Evolutionary conservation across 2,888 invertebrate species (phyloP), one percentile per base, ranked within the genome.

Genomic region (Rhagonycha lutea): DNA sequence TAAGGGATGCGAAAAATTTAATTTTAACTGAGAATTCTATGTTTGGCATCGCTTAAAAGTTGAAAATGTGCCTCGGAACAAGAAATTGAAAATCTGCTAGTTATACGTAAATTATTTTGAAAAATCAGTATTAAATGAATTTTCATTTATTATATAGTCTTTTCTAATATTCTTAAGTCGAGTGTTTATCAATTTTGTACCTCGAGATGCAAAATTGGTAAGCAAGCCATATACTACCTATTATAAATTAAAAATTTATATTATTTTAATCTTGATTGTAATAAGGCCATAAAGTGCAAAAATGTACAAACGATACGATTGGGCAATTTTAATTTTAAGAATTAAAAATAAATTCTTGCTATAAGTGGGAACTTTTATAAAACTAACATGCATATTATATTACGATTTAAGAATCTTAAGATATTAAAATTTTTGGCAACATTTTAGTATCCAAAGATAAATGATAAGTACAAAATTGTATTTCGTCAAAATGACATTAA

Each of bases 311-410:
- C 68, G 12, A 69, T 23, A 73, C 11, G 14, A 61, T 75, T 63
- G 76, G 76, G 76, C 76, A 76, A 76, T 73, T 73, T 73, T 76
- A 73, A 67, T 29, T 72, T 47, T 75, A 72, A 69, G 75, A 47
- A 18, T 18, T 68, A 61, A 11, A 60, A 70, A 65, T 68, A 73
- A 73, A 67, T 74, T 74, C 61, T 72, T 73, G 71, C 72, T 73
- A 60, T 79, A 79, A 78, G 79, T 79, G 79, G 79, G 79, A 77
- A 78, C 74, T 68, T 75, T 75, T 72, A 69, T 47, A n/a, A 47
- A 47, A 47, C 47, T 47, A 65, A 65, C 63, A 65, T 18, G 1
- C 18, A 18, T 14, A 24, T 65, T 10, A 18, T 63, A 24, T 65
- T 63, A 24, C 23, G n/a, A 63, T 9, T 24, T 63, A 47, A 12